Evolutionary conservation across 2,113 vertebrate species (phyloP).

Genomic region (Epinephelus moara): DNA sequence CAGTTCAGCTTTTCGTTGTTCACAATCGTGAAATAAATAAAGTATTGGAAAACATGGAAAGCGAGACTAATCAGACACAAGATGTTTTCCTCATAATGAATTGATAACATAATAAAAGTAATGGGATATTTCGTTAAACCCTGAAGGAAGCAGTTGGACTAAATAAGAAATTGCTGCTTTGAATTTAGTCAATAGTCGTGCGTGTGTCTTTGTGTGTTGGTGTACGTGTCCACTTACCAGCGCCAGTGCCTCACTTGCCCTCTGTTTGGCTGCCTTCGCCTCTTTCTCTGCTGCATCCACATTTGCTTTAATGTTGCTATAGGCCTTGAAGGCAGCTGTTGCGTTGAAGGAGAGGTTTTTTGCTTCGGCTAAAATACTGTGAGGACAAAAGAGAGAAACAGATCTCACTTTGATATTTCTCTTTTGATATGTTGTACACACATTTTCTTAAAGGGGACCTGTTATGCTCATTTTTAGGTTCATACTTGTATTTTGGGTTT

Average conservation of each 20-base stretch:
- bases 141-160: not conserved
- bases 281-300: conserved; percentile 92
- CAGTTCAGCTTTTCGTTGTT: not conserved
- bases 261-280: conserved; percentile 89
- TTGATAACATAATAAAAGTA: not conserved
- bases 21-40: not conserved
- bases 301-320: conserved; percentile 94
- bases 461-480: too few species aligned
- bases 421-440: not conserved
- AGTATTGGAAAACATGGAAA: not conserved
- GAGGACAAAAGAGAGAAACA: not conserved
- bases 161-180: not conserved
- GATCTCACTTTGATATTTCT: not conserved
- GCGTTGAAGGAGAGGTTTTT: conserved; percentile 98
- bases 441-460: not conserved
- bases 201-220: not conserved
- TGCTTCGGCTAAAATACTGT: conserved; percentile 95
- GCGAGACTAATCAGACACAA: not conserved
- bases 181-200: not conserved
- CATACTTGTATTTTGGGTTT: too few species aligned
- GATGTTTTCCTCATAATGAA: not conserved
- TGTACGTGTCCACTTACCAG: conserved; percentile 85
- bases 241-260: conserved; percentile 88
- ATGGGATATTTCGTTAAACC: not conserved
- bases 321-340: conserved; percentile 96